A percentile compares a stretch with the other conserved stretches of the same genome.
These are phyloP conservation scores for Drosophila novamexicana DNA, from an alignment of 1,140 invertebrate species.

Conservation along the genomic window DNA sequence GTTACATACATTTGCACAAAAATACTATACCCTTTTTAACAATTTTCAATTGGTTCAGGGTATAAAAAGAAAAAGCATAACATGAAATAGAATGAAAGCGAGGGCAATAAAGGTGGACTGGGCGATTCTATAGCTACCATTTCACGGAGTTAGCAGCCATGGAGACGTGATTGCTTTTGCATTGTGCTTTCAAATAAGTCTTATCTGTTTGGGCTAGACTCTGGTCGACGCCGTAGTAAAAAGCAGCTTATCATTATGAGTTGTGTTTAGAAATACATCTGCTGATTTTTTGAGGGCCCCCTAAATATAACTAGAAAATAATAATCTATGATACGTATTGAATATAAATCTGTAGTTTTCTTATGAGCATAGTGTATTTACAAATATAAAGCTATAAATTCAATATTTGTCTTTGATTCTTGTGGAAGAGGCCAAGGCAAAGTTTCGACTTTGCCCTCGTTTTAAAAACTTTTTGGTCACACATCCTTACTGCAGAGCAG, in stretches of 20 bases:
- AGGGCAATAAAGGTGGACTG: background rate
- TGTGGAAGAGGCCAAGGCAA: background rate
- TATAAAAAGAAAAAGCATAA: background rate
- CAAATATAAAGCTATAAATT: background rate
- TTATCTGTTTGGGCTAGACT: background rate
- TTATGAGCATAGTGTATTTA: no score
- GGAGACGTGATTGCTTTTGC: conserved; percentile 35
- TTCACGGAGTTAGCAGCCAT: conserved; percentile 7
- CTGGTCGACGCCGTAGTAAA: background rate
- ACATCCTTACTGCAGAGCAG: background rate
- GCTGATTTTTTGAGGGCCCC: background rate
- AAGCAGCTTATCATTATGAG: background rate
- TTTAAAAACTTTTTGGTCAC: background rate
- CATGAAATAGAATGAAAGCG: background rate
- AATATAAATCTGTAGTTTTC: no score
- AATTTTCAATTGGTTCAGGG: no score
- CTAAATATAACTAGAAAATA: background rate
- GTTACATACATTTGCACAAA: no score
- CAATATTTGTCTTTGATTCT: background rate
- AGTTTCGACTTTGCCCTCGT: background rate
- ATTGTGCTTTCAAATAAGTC: conserved; percentile 8
- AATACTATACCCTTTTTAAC: no score
- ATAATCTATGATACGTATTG: background rate
- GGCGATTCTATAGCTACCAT: background rate
- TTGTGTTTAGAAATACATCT: background rate